phyloP scores from a whole-genome alignment of 30 jellyfish, hydroid and myxozoan genomes.

The Cassiopea andromeda region DNA sequence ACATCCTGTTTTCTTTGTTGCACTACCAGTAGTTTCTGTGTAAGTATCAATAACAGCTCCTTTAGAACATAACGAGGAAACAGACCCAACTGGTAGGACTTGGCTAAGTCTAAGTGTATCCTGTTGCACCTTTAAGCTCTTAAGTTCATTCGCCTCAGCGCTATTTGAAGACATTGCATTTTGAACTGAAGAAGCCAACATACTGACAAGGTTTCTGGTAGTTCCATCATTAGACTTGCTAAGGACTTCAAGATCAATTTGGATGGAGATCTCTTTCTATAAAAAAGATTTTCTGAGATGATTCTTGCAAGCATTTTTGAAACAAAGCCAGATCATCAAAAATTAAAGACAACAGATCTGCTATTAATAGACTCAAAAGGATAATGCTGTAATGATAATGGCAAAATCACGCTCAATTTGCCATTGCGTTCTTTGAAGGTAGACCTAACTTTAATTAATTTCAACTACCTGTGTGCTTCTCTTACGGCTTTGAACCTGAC shows the following conservation, averaged over 20 bases:
- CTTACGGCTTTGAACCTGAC: conserved; percentile 67
- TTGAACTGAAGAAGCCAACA: conserved; percentile 34
- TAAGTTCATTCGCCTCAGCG: conserved; percentile 69
- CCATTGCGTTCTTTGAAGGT: too few species aligned
- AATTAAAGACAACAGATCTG: too few species aligned
- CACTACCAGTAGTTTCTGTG: conserved; percentile 5
- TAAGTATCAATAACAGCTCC: conserved; percentile 79
- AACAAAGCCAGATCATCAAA: too few species aligned
- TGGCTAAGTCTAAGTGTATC: conserved; percentile 75
- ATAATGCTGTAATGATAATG: too few species aligned
- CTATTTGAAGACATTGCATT: conserved; percentile 30
- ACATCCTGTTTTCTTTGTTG: conserved; percentile 43
- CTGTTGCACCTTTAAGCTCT: conserved; percentile 68
- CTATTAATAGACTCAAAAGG: too few species aligned
- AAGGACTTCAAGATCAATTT: conserved; percentile 82
- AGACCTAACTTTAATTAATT: neutral
- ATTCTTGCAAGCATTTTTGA: too few species aligned
- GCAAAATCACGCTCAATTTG: too few species aligned
- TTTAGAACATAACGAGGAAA: conserved; percentile 82
- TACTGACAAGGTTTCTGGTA: conserved; percentile 12
- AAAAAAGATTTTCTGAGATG: neutral
- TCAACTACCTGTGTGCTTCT: conserved; percentile 78
- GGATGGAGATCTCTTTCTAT: conserved; percentile 73
- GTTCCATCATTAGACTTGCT: conserved; percentile 60
- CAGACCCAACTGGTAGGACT: conserved; percentile 86